A percentile compares a stretch with the other conserved stretches of the same genome.
phyloP scores from a whole-genome alignment of 2,888 invertebrate genomes.

The Cheilosia variabilis region DNA sequence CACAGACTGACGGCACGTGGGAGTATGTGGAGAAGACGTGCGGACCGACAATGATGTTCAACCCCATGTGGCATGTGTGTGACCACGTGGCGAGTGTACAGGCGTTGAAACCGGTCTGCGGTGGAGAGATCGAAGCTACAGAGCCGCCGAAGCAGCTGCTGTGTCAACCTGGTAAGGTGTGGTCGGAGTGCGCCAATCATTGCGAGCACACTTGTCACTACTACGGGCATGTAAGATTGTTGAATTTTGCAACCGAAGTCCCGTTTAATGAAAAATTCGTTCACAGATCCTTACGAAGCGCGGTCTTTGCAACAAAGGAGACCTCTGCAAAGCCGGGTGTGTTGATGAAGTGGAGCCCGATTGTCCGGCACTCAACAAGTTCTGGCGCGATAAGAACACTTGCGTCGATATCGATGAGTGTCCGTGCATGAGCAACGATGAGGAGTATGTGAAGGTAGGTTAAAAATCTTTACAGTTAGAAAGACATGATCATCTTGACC shows the following conservation, averaged over 20 bases:
- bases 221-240: conserved; percentile 84
- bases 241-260: not conserved
- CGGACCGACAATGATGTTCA: conserved; percentile 87
- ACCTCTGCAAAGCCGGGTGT: conserved; percentile 81
- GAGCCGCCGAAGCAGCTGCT: conserved; percentile 55
- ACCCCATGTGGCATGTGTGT: conserved; percentile 87
- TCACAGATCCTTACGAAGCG: conserved; percentile 79
- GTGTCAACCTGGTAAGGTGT: conserved; percentile 84
- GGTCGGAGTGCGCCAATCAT: conserved; percentile 88
- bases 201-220: conserved; percentile 90
- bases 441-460: conserved; percentile 87
- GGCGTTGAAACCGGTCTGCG: conserved; percentile 86
- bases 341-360: conserved; percentile 81
- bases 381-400: conserved; percentile 89
- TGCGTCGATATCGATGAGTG: conserved; percentile 91
- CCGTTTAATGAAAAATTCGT: not conserved
- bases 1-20: conserved; percentile 82
- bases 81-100: conserved; percentile 87
- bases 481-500: too few species aligned
- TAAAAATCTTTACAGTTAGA: not conserved
- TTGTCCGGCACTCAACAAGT: conserved; percentile 85
- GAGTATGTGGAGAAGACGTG: conserved; percentile 88
- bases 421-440: conserved; percentile 88
- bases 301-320: conserved; percentile 80
- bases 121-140: conserved; percentile 68